Evolutionary conservation across 2,888 invertebrate species (phyloP).

Genomic region (Hirtodrosophila alboralis): DNA sequence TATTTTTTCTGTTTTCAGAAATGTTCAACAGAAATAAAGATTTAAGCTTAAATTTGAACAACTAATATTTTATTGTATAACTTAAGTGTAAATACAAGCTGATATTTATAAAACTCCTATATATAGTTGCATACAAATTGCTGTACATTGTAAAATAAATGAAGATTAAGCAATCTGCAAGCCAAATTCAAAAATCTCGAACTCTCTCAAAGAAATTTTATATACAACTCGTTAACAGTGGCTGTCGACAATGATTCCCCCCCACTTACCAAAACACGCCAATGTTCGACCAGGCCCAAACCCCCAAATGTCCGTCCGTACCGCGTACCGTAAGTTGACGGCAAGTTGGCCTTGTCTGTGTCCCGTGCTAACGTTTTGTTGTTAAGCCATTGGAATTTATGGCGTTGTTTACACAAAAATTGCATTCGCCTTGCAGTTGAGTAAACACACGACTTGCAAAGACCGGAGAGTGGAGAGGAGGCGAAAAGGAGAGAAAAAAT

Average conservation of each 20-base stretch:
- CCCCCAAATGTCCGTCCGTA: constrained; percentile 1
- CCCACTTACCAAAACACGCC: constrained; percentile 1
- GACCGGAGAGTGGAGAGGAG: too few species aligned
- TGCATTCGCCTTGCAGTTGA: constrained; percentile 76
- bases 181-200: constrained; percentile 34
- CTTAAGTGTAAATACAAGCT: too few species aligned
- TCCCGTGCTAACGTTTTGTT: constrained; percentile 63
- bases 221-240: constrained; percentile 45
- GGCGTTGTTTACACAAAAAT: constrained; percentile 76
- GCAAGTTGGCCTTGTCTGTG: constrained; percentile 63
- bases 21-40: too few species aligned
- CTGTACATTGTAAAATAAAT: constrained; percentile 3
- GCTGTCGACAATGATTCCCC: constrained; percentile 13
- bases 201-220: constrained; percentile 16
- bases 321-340: constrained; percentile 17
- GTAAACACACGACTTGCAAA: constrained; percentile 56
- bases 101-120: background rate
- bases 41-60: too few species aligned
- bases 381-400: constrained; percentile 75
- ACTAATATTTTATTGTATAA: too few species aligned
- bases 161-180: constrained; percentile 42
- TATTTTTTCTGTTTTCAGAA: too few species aligned
- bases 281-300: background rate
- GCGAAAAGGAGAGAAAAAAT: constrained; percentile 15
- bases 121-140: background rate